A percentile compares a stretch with the other conserved stretches of the same genome.
Conservation (phyloP, 2,113 vertebrate genomes). For the Dasyprocta punctata region DNA sequence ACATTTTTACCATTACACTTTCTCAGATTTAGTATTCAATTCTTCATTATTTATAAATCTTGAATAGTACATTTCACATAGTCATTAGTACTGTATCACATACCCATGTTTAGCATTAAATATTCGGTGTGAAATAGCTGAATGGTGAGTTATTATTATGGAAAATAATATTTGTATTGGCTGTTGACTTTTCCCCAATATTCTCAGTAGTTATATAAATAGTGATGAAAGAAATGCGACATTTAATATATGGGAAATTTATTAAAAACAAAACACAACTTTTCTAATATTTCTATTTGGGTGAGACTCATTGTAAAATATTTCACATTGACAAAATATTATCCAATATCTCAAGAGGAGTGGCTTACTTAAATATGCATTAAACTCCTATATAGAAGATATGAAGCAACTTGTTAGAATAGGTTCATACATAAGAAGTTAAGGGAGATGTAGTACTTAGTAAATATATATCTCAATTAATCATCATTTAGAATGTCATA, state of each 20-base stretch:
- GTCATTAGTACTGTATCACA: constrained; percentile 66
- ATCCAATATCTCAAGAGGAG: background rate
- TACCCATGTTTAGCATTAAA: constrained; percentile 65
- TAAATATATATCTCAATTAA: background rate
- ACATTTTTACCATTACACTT: background rate
- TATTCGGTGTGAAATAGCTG: constrained; percentile 75
- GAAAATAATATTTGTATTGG: constrained; percentile 81
- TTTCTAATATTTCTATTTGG: constrained; percentile 53
- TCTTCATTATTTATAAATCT: constrained; percentile 51
- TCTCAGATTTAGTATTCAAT: background rate
- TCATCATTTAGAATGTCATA: background rate
- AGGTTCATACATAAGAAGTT: background rate
- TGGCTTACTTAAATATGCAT: background rate
- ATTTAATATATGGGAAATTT: constrained; percentile 71
- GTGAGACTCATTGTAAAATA: constrained; percentile 23
- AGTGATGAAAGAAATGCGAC: background rate
- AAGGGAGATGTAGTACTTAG: background rate
- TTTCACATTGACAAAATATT: constrained; percentile 23
- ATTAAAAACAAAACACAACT: constrained; percentile 35
- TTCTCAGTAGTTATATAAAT: constrained; percentile 58
- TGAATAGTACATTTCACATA: constrained; percentile 72
- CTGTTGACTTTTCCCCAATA: constrained; percentile 73
- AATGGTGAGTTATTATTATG: constrained; percentile 76
- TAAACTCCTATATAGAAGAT: background rate
- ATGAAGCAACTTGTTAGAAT: background rate